phyloP scores from a whole-genome alignment of 2,113 vertebrate species.

The Archocentrus centrarchus region DNA sequence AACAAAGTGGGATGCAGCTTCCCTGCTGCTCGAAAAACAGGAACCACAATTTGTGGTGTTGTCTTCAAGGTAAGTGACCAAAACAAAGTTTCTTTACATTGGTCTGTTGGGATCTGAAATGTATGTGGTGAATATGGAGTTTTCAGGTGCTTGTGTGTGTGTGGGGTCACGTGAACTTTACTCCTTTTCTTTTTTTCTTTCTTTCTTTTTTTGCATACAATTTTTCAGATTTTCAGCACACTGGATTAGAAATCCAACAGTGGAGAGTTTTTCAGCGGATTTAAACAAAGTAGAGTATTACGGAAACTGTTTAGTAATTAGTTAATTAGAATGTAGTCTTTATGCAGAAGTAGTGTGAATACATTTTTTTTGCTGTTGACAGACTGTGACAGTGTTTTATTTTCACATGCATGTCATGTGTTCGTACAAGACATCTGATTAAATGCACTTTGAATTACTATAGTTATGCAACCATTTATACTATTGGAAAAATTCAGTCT shows the following conservation, averaged over 20 bases:
- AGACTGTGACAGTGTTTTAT: too few species aligned
- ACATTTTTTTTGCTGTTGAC: too few species aligned
- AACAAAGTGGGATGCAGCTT: conserved; percentile 82
- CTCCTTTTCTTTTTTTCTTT: too few species aligned
- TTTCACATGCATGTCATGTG: too few species aligned
- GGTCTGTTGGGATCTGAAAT: background rate
- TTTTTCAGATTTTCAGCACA: too few species aligned
- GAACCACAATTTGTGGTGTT: conserved; percentile 94
- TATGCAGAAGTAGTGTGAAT: background rate
- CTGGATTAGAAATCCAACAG: too few species aligned
- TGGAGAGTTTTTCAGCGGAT: background rate
- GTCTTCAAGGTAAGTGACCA: conserved; percentile 88
- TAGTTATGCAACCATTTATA: too few species aligned
- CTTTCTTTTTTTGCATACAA: background rate
- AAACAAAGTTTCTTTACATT: background rate
- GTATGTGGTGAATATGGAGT: background rate
- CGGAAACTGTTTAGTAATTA: background rate
- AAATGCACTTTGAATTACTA: too few species aligned
- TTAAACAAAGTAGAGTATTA: background rate
- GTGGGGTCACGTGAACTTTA: too few species aligned
- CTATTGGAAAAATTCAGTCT: too few species aligned
- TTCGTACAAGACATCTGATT: too few species aligned
- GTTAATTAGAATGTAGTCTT: background rate
- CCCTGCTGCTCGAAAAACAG: conserved; percentile 90
- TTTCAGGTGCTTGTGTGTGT: background rate